Percentiles rank a stretch among this genome's conserved stretches.
Evolutionary conservation across 2,888 invertebrate genomes (phyloP).

Genomic region (Entomobrya multifasciata): DNA sequence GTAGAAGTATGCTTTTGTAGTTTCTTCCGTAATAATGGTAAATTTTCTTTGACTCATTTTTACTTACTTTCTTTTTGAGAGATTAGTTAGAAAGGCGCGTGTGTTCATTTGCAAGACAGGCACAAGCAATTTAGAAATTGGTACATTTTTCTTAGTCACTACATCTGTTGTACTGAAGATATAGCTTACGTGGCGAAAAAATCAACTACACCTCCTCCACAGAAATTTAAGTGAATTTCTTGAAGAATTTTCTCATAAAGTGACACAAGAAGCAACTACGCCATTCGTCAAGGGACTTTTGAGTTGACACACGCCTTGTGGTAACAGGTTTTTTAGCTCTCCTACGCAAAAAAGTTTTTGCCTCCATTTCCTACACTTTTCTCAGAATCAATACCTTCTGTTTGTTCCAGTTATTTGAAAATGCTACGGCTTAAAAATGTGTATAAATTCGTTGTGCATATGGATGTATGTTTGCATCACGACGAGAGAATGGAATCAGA

Average conservation of each 20-base stretch:
- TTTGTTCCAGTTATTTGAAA: too few species aligned
- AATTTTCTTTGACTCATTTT: neutral
- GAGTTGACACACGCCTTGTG: conserved; percentile 48
- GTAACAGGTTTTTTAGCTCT: neutral
- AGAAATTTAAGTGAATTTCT: neutral
- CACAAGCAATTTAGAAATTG: neutral
- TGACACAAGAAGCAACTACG: neutral
- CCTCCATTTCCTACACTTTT: too few species aligned
- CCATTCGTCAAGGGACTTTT: conserved; percentile 52
- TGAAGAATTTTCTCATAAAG: neutral
- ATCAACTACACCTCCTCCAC: neutral
- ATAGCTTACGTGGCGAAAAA: conserved; percentile 4
- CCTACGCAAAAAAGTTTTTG: too few species aligned
- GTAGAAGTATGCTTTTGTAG: too few species aligned
- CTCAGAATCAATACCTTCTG: too few species aligned
- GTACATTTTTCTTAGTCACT: too few species aligned
- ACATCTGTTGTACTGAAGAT: too few species aligned
- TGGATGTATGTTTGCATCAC: too few species aligned
- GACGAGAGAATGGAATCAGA: too few species aligned
- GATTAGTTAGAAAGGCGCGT: neutral
- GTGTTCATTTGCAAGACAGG: neutral
- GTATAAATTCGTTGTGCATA: too few species aligned
- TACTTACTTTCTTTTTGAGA: neutral
- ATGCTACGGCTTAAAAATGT: too few species aligned
- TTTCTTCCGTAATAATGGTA: too few species aligned